These are phyloP conservation scores for Conus betulinus DNA, from an alignment of 1,140 invertebrate species.

Conservation along the genomic window DNA sequence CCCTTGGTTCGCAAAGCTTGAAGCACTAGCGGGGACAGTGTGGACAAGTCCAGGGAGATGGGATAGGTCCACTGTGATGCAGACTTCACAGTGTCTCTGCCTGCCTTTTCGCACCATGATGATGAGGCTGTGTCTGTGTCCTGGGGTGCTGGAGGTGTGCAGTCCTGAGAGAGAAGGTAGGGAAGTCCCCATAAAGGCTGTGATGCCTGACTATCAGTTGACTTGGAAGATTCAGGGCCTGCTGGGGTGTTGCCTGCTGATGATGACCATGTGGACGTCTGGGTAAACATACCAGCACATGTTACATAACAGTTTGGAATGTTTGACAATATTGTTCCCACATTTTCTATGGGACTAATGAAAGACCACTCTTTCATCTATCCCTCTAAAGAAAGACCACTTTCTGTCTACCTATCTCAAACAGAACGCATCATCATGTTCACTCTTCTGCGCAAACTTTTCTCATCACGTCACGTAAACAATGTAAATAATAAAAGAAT, in stretches of 20 bases:
- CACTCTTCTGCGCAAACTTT: too few relatives aligned
- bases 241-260: neutral
- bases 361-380: too few relatives aligned
- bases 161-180: slow-evolving; percentile 43
- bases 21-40: slow-evolving; percentile 14
- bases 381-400: too few relatives aligned
- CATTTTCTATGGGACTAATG: too few relatives aligned
- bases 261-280: neutral
- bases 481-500: too few relatives aligned
- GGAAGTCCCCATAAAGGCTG: slow-evolving; percentile 30
- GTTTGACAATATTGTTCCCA: too few relatives aligned
- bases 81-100: neutral
- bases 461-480: too few relatives aligned
- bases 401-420: too few relatives aligned
- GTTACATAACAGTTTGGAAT: too few relatives aligned
- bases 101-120: neutral
- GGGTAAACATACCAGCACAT: neutral
- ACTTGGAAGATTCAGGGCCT: neutral
- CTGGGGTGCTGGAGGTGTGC: neutral
- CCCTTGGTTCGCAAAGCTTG: slow-evolving; percentile 21
- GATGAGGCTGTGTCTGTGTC: neutral
- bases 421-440: too few relatives aligned
- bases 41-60: slow-evolving; percentile 41
- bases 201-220: too few relatives aligned
- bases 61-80: slow-evolving; percentile 20